Evolutionary conservation across 2,888 invertebrate genomes (phyloP).

Genomic region (Unio delphinus): DNA sequence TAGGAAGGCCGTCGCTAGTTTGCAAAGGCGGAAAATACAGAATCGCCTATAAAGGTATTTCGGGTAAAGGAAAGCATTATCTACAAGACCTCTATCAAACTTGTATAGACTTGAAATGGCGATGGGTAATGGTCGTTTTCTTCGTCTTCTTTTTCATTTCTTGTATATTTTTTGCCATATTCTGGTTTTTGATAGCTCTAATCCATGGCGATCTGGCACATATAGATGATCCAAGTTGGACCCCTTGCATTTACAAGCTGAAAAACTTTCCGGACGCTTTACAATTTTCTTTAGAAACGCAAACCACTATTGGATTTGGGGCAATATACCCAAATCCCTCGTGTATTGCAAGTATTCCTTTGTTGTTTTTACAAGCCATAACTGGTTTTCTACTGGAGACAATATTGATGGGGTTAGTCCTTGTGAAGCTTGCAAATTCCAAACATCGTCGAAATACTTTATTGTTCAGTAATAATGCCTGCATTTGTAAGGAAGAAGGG

Average conservation of each 20-base stretch:
- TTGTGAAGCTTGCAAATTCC: constrained; percentile 93
- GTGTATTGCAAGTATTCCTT: constrained; percentile 90
- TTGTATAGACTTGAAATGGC: constrained; percentile 94
- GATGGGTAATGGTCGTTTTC: constrained; percentile 86
- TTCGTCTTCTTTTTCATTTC: constrained; percentile 87
- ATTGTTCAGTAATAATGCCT: constrained; percentile 90
- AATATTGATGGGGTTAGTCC: constrained; percentile 83
- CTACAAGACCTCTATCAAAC: constrained; percentile 89
- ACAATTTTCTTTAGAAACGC: constrained; percentile 95
- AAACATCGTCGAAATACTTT: constrained; percentile 95
- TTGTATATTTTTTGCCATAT: constrained; percentile 85
- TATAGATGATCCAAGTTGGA: constrained; percentile 54
- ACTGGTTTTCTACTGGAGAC: constrained; percentile 83
- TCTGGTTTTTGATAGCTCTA: constrained; percentile 70
- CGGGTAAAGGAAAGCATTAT: constrained; percentile 37
- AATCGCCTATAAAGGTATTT: constrained; percentile 88
- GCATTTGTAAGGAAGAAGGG: constrained; percentile 79
- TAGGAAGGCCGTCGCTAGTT: constrained; percentile 77
- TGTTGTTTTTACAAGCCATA: constrained; percentile 91
- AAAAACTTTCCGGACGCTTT: constrained; percentile 91
- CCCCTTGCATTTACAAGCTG: constrained; percentile 78
- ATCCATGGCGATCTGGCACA: constrained; percentile 69
- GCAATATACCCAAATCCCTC: constrained; percentile 88
- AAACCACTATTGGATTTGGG: constrained; percentile 95
- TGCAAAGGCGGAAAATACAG: constrained; percentile 97